Conservation (phyloP, 2,888 invertebrate species). For the Pseudoips prasinana region DNA sequence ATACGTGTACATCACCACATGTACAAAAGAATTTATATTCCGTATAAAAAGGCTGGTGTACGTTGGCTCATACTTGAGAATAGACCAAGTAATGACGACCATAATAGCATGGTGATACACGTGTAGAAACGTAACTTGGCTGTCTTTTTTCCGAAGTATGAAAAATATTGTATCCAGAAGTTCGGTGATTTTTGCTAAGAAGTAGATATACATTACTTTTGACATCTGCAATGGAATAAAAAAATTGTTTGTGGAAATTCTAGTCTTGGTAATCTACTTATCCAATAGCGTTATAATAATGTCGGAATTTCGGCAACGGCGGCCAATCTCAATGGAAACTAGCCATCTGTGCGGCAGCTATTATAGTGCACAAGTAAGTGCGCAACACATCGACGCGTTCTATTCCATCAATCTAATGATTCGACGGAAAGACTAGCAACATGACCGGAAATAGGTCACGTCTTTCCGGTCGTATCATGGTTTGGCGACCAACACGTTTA, state of each 20-base stretch:
- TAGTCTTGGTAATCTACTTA: neutral
- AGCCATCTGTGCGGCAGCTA: neutral
- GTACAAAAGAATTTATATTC: slow-evolving; percentile 86
- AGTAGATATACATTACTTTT: slow-evolving; percentile 76
- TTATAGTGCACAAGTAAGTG: too few species aligned
- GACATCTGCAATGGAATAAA: slow-evolving; percentile 54
- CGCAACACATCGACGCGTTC: too few species aligned
- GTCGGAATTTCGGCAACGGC: too few species aligned
- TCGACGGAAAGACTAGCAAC: too few species aligned
- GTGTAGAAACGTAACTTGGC: slow-evolving; percentile 91
- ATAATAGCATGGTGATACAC: slow-evolving; percentile 93
- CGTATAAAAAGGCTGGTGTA: slow-evolving; percentile 79
- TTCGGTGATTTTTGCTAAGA: slow-evolving; percentile 89
- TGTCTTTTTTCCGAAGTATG: slow-evolving; percentile 87
- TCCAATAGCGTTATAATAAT: neutral
- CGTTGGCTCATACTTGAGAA: slow-evolving; percentile 88
- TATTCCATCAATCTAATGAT: too few species aligned
- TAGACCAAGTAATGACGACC: slow-evolving; percentile 89
- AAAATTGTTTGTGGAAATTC: neutral
- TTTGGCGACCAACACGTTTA: neutral
- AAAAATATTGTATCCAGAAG: slow-evolving; percentile 92
- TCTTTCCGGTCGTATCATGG: too few species aligned
- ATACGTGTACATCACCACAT: slow-evolving; percentile 91
- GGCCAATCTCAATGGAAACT: too few species aligned
- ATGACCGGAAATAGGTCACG: too few species aligned